Evolutionary conservation across 2,888 invertebrate genomes (phyloP).

Genomic region (Caradrina clavipalpis): DNA sequence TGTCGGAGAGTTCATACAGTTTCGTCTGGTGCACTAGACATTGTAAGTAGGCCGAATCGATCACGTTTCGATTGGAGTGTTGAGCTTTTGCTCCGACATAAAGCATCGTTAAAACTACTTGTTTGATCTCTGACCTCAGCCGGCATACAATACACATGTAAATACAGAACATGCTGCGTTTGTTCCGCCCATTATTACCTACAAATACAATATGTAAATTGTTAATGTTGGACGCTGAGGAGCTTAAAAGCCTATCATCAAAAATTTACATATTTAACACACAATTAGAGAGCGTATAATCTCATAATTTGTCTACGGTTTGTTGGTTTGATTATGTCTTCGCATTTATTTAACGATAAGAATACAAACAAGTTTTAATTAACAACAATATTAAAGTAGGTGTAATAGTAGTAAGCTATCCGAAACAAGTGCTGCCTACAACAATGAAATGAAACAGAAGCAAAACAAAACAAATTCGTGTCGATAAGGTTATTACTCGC

Average conservation of each 20-base stretch:
- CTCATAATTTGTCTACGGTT: conserved; percentile 52
- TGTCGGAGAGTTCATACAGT: conserved; percentile 22
- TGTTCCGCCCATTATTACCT: conserved; percentile 48
- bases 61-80: conserved; percentile 70
- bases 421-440: conserved; percentile 37
- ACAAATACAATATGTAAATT: conserved; percentile 54
- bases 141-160: conserved; percentile 34
- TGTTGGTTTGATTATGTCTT: conserved; percentile 43
- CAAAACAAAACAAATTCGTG: conserved; percentile 46
- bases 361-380: conserved; percentile 48
- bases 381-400: conserved; percentile 15
- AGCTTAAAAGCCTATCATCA: conserved; percentile 53
- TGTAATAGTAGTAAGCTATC: background rate
- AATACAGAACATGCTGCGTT: conserved; percentile 38
- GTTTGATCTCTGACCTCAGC: conserved; percentile 76
- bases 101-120: conserved; percentile 68
- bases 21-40: conserved; percentile 60
- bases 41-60: conserved; percentile 79
- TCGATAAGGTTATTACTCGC: conserved; percentile 62
- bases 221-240: conserved; percentile 40
- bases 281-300: conserved; percentile 37
- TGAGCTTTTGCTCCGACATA: conserved; percentile 66
- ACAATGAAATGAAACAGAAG: conserved; percentile 59
- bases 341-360: conserved; percentile 28
- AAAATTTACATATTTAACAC: conserved; percentile 56